Conservation (phyloP, 2,888 invertebrate species). For the Drosophila nr. fundita region DNA sequence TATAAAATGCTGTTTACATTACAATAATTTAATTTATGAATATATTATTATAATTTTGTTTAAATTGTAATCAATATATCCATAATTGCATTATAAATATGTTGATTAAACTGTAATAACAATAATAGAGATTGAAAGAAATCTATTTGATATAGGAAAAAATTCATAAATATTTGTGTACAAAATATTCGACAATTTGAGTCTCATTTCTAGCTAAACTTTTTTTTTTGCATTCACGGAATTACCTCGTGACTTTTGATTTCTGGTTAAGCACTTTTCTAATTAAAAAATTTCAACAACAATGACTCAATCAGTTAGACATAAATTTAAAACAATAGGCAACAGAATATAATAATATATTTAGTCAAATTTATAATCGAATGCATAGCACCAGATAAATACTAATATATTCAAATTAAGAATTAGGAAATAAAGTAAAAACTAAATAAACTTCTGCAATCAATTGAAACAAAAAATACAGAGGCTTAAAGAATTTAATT, state of each 20-base stretch:
- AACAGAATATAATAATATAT: not conserved
- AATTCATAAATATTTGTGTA: not conserved
- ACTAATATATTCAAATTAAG: not conserved
- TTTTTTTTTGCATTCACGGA: not conserved
- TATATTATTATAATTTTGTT: not conserved
- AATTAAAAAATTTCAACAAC: not conserved
- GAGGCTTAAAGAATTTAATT: too few species aligned
- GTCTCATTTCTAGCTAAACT: not conserved
- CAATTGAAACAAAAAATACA: too few species aligned
- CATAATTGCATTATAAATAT: not conserved
- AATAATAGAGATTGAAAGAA: not conserved
- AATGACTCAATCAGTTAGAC: not conserved
- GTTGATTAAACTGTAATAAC: not conserved
- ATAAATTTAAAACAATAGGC: not conserved
- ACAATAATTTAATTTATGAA: not conserved
- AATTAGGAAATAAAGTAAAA: not conserved
- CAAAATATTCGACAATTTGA: not conserved
- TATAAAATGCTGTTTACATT: not conserved
- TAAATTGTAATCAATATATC: not conserved
- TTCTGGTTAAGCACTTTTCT: not conserved
- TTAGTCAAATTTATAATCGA: not conserved
- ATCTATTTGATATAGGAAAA: not conserved
- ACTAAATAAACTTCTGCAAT: not conserved
- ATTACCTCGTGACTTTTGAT: not conserved
- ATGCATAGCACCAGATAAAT: not conserved